Evolutionary conservation across 1,140 invertebrate species (phyloP), one percentile per base, ranked within the genome.

Genomic region (Tetramorium alpestre): DNA sequence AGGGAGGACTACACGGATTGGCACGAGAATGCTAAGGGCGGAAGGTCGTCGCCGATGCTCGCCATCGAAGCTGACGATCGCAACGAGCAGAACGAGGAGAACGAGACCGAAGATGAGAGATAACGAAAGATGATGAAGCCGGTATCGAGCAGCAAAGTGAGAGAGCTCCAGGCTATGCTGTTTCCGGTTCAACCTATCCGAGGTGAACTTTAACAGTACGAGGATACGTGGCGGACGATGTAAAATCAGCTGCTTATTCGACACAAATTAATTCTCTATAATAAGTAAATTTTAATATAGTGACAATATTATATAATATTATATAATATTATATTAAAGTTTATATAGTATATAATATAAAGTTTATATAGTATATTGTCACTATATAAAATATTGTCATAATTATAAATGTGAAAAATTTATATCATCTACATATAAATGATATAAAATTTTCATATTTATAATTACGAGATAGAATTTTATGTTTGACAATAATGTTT

Each of bases 101-200:
- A 65, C 28, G 72, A 58, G 1, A 44, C 2, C 51, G 67, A 22
- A 1, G n/a, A 80, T 4, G 85, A 58, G 51, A 88, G 87, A 92
- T 92, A 91, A 89, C 89, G 82, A 87, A 90, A 78, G 54, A 91
- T 91, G 90, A 88, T n/a, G 72, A 67, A 89, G 47, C 28, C 75
- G 10, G 22, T 64, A n/a, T 77, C 88, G 62, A 90, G 78, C 80
- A 92, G 92, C 80, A 95, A 94, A 94, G 96, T 97, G 18, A 96
- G 96, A 93, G 95, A 96, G 75, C 93, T 97, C 80, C 96, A 97
- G 93, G 96, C 96, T 44, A 95, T 95, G 41, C 92, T 97, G 49
- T 97, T 97, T 93, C 96, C 96, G 49, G 91, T 96, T 72, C 92
- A 92, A 58, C 93, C 94, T 38, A 94, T 94, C 60, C 92, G 94